Evolutionary conservation across 2,797 vertebrate species (phyloP), one percentile per base, ranked within the genome.

Genomic region (Eulemur rubriventer): DNA sequence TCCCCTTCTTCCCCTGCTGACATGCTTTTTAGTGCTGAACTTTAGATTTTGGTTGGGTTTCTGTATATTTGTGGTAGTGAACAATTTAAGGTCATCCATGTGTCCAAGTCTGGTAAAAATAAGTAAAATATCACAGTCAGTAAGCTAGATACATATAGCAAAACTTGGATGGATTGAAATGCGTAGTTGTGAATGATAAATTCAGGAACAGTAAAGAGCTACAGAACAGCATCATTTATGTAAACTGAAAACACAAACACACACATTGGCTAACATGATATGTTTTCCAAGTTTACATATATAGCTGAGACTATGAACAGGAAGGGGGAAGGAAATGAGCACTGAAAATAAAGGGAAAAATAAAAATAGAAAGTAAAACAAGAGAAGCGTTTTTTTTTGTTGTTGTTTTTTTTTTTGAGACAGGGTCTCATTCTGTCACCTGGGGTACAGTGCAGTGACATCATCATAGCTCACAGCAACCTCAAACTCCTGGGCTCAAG

Each of bases 111-210:
- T 83, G 4, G 43, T 50, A 91, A 85, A 88, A 88, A 89, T 89
- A 89, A 80, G 46, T 59, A 52, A 83, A 90, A 48, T 70, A 73
- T 63, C 30, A 85, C 30, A n/a, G 35, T 43, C 30, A 50, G 7
- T 55, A 48, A 72, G 57, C 41, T 76, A 67, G n/a, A 65, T 73
- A n/a, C 52, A 65, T 33, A 4, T 16, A 81, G 12, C 75, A 35
- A 89, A 85, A 63, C 33, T 82, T 85, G 43, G 52, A 22, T 78
- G 33, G 17, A 81, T 83, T 94, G 52, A 94, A 94, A 69, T 85
- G 33, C 8, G 38, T 65, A 59, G 14, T 89, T 93, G 92, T 82
- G 86, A 94, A 70, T 75, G 85, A 86, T 87, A 90, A 73, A 70
- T 83, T 86, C 81, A 91, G 12, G 17, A 73, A 84, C 22, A 65